These are phyloP conservation scores for Gymnogyps californianus DNA, from an alignment of 2,113 vertebrate species.

Conservation along the genomic window DNA sequence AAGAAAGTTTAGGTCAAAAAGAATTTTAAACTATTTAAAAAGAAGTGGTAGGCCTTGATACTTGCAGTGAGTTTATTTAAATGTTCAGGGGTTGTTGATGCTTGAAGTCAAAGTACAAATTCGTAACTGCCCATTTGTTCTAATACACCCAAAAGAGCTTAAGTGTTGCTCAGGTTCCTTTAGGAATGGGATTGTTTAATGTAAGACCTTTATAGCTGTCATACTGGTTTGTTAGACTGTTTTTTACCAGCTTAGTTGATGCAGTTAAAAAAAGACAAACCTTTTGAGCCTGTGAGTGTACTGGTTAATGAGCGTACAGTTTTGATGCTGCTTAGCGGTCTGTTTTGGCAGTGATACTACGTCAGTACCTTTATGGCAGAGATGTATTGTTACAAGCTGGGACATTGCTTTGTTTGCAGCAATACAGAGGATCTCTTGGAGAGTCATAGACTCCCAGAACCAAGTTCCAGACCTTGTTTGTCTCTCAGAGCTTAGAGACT, in stretches of 20 bases:
- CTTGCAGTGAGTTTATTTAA: not conserved
- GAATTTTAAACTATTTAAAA: not conserved
- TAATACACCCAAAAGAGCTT: not conserved
- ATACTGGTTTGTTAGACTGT: not conserved
- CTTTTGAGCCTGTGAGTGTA: not conserved
- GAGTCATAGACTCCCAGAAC: not conserved
- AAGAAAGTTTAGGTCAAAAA: not conserved
- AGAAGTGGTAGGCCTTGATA: not conserved
- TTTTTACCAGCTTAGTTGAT: not conserved
- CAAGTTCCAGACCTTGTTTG: not conserved
- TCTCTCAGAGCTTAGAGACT: not conserved
- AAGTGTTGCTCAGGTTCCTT: not conserved
- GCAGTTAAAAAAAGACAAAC: not conserved
- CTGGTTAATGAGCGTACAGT: not conserved
- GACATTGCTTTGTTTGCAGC: not conserved
- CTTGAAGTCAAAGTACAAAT: not conserved
- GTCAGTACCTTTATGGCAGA: not conserved
- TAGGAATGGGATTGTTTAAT: not conserved
- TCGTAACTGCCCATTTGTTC: not conserved
- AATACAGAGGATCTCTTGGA: not conserved
- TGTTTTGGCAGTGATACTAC: not conserved
- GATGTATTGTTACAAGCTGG: not conserved
- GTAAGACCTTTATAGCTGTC: not conserved
- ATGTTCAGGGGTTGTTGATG: not conserved
- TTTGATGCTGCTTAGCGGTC: not conserved